phyloP scores from a whole-genome alignment of 1,140 invertebrate species.

The Geopemphigus sp. region DNA sequence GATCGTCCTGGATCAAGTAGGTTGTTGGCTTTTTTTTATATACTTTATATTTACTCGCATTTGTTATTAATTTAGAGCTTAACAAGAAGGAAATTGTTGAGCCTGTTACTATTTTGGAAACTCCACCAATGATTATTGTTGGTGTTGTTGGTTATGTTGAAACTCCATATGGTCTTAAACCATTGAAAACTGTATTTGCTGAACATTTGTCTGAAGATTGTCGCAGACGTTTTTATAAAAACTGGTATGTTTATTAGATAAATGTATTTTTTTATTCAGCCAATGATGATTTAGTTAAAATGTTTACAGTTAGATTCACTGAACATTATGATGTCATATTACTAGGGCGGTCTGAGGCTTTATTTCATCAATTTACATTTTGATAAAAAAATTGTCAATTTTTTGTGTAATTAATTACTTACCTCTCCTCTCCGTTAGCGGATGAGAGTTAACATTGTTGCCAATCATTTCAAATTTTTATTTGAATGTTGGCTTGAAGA shows the following conservation, averaged over 20 bases:
- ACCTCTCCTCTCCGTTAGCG: conserved; percentile 61
- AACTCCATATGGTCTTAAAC: conserved; percentile 92
- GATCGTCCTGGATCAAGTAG: conserved; percentile 98
- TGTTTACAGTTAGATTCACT: conserved; percentile 44
- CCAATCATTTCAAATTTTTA: conserved; percentile 53
- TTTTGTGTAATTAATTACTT: not conserved
- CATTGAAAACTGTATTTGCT: conserved; percentile 95
- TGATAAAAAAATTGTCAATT: not conserved
- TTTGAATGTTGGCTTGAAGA: conserved; percentile 55
- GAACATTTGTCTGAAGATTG: conserved; percentile 99
- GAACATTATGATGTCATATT: conserved; percentile 21
- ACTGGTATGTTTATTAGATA: conserved; percentile 75
- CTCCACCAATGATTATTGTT: conserved; percentile 96
- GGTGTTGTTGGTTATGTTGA: conserved; percentile 98
- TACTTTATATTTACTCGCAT: not conserved
- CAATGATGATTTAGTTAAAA: conserved; percentile 33
- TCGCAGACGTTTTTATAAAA: conserved; percentile 98
- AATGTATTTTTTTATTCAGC: not conserved
- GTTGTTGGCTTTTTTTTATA: conserved; percentile 56
- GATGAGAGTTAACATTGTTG: conserved; percentile 51
- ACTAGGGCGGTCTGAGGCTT: conserved; percentile 51
- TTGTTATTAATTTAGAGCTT: conserved; percentile 70
- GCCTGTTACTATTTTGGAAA: conserved; percentile 96
- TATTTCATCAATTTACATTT: not conserved
- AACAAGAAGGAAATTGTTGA: conserved; percentile 99